These are phyloP conservation scores for Aphidius colemani DNA, from an alignment of 2,888 invertebrate genomes.

Conservation along the genomic window DNA sequence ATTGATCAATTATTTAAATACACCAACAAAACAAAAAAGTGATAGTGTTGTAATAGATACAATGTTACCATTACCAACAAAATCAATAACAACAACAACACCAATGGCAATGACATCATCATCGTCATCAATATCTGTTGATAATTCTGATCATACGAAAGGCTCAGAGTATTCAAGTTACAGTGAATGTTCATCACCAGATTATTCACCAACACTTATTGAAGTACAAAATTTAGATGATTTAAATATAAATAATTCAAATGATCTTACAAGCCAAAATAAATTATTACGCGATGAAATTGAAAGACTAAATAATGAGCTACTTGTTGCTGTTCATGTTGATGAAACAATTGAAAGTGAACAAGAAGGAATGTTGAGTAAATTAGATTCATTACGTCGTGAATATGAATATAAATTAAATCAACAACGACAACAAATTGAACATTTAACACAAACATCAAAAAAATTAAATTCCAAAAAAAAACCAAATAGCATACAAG, in stretches of 20 bases:
- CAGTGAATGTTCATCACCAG: slow-evolving; percentile 44
- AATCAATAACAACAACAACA: not conserved
- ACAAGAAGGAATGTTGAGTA: slow-evolving; percentile 29
- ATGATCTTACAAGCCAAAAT: slow-evolving; percentile 32
- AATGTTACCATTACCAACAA: not conserved
- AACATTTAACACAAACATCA: slow-evolving; percentile 25
- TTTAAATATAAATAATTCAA: slow-evolving; percentile 14
- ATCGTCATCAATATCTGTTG: slow-evolving; percentile 44
- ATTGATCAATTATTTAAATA: slow-evolving; percentile 43
- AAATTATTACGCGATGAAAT: slow-evolving; percentile 61
- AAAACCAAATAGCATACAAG: slow-evolving; percentile 47
- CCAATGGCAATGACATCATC: slow-evolving; percentile 33
- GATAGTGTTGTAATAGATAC: too few species aligned
- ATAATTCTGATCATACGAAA: slow-evolving; percentile 43
- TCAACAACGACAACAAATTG: slow-evolving; percentile 35
- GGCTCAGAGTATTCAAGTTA: slow-evolving; percentile 47
- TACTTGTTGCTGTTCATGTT: slow-evolving; percentile 60
- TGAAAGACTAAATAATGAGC: slow-evolving; percentile 62
- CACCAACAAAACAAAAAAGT: slow-evolving; percentile 38
- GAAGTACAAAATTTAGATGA: slow-evolving; percentile 37
- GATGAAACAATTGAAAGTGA: slow-evolving; percentile 55
- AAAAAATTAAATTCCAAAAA: slow-evolving; percentile 31
- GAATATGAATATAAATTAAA: slow-evolving; percentile 36
- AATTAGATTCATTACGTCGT: slow-evolving; percentile 31
- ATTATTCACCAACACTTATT: slow-evolving; percentile 26